Conservation (phyloP, 2,888 invertebrate genomes). For the Strigamia crassipes region DNA sequence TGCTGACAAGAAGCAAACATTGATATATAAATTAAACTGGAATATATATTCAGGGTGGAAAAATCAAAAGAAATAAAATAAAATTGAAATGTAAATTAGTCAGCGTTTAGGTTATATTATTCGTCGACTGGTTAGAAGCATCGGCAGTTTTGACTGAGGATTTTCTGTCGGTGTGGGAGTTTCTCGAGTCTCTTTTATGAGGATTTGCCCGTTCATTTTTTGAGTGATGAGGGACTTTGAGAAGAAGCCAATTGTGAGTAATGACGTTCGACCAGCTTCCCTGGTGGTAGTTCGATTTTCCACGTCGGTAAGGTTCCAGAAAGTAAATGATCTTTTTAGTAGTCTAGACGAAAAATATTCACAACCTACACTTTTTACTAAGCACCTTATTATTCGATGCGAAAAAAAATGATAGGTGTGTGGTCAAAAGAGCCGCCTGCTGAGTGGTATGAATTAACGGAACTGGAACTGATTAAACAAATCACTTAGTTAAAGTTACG, state of each 20-base stretch:
- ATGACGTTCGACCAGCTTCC: conserved; percentile 40
- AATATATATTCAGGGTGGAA: background rate
- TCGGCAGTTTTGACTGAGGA: background rate
- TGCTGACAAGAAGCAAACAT: conserved; percentile 4
- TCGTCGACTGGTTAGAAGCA: background rate
- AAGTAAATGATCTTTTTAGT: conserved; percentile 12
- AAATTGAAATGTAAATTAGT: background rate
- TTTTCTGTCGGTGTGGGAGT: background rate
- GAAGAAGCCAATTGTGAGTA: conserved; percentile 42
- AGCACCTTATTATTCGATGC: background rate
- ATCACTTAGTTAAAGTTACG: conserved; percentile 42
- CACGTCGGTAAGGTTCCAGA: conserved; percentile 2
- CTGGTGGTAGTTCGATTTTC: conserved; percentile 31
- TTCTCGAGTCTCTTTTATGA: background rate
- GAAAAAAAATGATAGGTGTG: background rate
- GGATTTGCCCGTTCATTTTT: conserved; percentile 28
- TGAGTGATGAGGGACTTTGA: conserved; percentile 37
- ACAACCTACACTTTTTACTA: background rate
- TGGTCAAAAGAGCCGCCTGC: conserved; percentile 13
- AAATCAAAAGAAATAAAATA: background rate
- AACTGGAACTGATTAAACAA: conserved; percentile 40
- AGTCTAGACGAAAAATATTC: conserved; percentile 29
- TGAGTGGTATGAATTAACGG: conserved; percentile 5
- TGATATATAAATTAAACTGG: background rate
- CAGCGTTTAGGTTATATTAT: background rate